Base-by-base conservation (phyloP, 2,113 vertebrate genomes). In the Bombycilla garrulus region DNA sequence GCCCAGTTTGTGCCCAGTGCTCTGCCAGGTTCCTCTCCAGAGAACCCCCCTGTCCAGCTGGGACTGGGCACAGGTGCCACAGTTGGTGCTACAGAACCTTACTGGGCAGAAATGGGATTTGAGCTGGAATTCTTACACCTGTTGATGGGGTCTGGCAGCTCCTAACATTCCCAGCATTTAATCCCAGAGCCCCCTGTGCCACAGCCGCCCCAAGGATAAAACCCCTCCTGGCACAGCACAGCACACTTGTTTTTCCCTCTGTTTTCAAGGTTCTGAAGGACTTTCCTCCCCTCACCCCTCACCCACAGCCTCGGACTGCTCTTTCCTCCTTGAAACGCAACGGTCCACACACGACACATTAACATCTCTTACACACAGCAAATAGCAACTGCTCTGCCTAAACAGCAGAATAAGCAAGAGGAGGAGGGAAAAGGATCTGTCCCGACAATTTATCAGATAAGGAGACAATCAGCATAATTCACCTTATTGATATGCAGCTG, bases 381-480 rank as follows among this genome's bases (percentile, higher is more conserved):
- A 81, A 76, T 22, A 85, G 73, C 65, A 64, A 62, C 84, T 35
- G 28, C 70, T 79, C 57, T 90, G 70, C 82, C 80, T 88, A 53
- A 92, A 88, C 16, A 69, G 88, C 66, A 94, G 65, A 92, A 77
- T 47, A 78, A 92, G 74, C 44, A 35, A 47, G 6, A 60, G 78
- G 53, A 2, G 29, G n/a, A 69, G 73, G 53, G 74, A 76, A 84
- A 62, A 79, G 85, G 45, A 76, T 80, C 81, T 76, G 74, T 69
- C 90, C 79, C 12, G 3, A 54, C 45, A 18, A 48, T 85, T 88
- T 69, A 88, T 74, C 71, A 80, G 79, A 42, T 65, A 76, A 87
- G 81, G 67, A 36, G 53, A 79, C 57, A 91, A 95, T 65, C 88
- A 90, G 58, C 70, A 61, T 82, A 89, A 92, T 76, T 90, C 57